Evolutionary conservation across 2,113 vertebrate species (phyloP).

Genomic region (Kryptolebias marmoratus): DNA sequence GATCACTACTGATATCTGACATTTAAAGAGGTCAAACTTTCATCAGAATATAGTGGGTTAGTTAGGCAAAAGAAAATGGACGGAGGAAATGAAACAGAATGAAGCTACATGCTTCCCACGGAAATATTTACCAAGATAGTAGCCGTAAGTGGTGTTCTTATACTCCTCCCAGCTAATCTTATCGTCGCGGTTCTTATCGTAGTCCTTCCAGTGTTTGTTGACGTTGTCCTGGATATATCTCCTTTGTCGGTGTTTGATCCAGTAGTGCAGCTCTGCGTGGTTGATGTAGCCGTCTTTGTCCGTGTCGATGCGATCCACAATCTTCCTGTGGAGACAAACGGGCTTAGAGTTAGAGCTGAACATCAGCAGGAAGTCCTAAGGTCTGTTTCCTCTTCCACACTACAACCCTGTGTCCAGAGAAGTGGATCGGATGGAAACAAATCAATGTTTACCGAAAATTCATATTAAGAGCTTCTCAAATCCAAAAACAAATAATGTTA

Average conservation of each 20-base stretch:
- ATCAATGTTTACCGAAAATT: too few species aligned
- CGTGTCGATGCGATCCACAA: conserved; percentile 89
- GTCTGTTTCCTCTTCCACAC: too few species aligned
- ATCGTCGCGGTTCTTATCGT: conserved; percentile 86
- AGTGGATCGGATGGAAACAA: too few species aligned
- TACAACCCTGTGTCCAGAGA: too few species aligned
- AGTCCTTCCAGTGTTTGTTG: conserved; percentile 90
- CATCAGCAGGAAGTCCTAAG: neutral
- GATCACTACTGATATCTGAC: too few species aligned
- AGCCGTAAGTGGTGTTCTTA: conserved; percentile 90
- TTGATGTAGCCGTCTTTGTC: conserved; percentile 85
- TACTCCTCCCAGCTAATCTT: conserved; percentile 89
- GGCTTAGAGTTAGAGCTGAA: neutral
- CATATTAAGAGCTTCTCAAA: too few species aligned
- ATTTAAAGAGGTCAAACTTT: too few species aligned
- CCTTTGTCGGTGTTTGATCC: conserved; percentile 92
- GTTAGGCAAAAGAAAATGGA: too few species aligned
- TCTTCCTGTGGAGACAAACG: conserved; percentile 78
- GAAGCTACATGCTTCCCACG: neutral
- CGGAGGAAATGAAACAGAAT: too few species aligned
- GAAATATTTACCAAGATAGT: conserved; percentile 80
- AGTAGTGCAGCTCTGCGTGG: conserved; percentile 84
- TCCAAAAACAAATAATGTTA: too few species aligned
- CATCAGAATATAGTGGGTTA: too few species aligned
- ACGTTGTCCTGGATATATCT: conserved; percentile 91